Conservation (phyloP, 2,113 vertebrate species). For the Microtus oregoni region DNA sequence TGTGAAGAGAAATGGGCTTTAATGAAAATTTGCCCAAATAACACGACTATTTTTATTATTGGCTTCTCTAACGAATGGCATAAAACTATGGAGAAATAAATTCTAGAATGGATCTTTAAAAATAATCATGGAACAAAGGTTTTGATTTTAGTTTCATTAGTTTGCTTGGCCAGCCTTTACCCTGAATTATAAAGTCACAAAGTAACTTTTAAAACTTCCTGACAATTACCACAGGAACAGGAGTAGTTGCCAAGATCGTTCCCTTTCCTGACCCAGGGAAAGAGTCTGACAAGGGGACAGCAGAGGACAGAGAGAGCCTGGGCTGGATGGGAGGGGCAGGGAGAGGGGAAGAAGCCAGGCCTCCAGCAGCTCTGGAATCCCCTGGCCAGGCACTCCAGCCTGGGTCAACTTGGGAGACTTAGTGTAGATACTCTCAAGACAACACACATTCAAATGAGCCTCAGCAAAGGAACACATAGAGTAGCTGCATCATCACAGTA, state of each 20-base stretch:
- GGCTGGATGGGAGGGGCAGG: no score
- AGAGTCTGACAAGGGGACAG: background rate
- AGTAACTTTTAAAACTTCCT: background rate
- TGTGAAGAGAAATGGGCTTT: background rate
- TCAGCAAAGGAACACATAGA: background rate
- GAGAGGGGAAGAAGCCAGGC: background rate
- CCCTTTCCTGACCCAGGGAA: background rate
- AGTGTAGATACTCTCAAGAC: background rate
- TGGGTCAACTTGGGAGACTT: background rate
- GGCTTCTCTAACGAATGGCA: background rate
- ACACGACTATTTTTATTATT: background rate
- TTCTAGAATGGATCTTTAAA: conserved; percentile 20
- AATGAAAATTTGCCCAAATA: conserved; percentile 14
- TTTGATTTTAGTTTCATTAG: conserved; percentile 30
- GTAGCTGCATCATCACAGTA: background rate
- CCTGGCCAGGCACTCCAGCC: background rate
- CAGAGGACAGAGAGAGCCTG: background rate
- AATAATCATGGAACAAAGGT: background rate
- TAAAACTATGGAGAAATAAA: conserved; percentile 49
- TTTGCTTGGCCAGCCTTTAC: conserved; percentile 1
- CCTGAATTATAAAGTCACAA: conserved; percentile 36
- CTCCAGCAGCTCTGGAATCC: background rate
- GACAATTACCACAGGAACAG: background rate
- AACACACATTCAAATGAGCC: background rate
- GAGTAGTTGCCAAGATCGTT: background rate